Conservation (phyloP, 1,140 invertebrate genomes). For the Rhopalosiphum maidis region DNA sequence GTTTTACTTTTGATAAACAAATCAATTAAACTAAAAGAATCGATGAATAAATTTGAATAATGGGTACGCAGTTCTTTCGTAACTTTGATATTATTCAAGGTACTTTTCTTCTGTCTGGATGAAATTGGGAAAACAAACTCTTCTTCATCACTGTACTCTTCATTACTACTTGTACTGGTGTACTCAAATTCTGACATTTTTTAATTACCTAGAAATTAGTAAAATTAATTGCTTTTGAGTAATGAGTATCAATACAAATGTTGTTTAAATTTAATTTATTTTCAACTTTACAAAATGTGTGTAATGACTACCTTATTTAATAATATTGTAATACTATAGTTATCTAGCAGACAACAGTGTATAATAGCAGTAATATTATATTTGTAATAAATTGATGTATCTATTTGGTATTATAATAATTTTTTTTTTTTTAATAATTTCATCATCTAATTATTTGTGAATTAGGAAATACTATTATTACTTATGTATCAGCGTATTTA, state of each 20-base stretch:
- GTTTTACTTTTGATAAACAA: constrained; percentile 18
- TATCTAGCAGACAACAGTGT: no score
- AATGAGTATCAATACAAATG: neutral
- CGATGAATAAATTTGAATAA: constrained; percentile 34
- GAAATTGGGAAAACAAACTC: neutral
- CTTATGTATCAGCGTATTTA: no score
- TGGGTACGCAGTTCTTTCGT: neutral
- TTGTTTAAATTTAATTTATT: neutral
- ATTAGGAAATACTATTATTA: neutral
- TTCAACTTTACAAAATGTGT: neutral
- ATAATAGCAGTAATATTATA: no score
- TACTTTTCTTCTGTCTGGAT: neutral
- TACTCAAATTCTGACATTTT: constrained; percentile 50
- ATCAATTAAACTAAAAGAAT: constrained; percentile 17
- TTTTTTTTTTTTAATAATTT: neutral
- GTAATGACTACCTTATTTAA: no score
- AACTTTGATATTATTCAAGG: neutral
- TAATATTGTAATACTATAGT: no score
- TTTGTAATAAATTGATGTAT: no score
- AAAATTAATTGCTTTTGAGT: neutral
- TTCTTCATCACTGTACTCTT: neutral
- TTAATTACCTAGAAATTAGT: neutral
- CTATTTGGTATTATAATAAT: neutral
- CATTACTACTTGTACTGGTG: neutral
- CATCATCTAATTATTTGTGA: neutral